Base-by-base conservation (phyloP, 2,888 invertebrate genomes). In the Plagiodera versicolora region DNA sequence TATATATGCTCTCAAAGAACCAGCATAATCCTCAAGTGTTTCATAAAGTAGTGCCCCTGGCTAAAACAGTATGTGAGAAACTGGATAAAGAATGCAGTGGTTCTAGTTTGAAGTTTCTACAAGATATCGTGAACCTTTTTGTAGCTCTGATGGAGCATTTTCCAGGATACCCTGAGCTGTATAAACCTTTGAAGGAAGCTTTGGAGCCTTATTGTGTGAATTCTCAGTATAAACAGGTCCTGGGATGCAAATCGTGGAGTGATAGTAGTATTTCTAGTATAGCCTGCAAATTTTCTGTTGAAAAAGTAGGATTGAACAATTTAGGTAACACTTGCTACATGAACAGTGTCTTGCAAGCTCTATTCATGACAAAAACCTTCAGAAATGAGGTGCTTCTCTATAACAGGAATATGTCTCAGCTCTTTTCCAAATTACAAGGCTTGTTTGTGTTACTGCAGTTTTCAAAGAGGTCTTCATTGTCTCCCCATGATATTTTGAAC, bases 291-390 rank as follows among this genome's bases (percentile, higher is more conserved):
- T 75, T 45, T 53, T 72, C 77, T 6, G 72, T 80, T 10, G 82
- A 81, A 62, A 85, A 88, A 81, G 89, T 91, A 3, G 94, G 94
- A 1, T 83, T 94, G 18, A 84, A 87, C 39, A 94, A 94, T 81
- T 83, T 93, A 44, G 93, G 94, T 24, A 94, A 94, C 74, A 94
- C 94, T 0, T 94, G 94, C 77, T 94, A 93, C 72, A 90, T 94
- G 90, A 94, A 94, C 80, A 92, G 92, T 75, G 89, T 93, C 1
- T 80, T 94, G 61, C 94, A 94, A 78, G 91, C 93, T 0, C 81
- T 94, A 44, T 89, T 89, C 57, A 90, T 92, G 86, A 92, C 93
- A 20, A 88, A 87, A 77, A 87, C 88, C 85, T 91, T 92, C 74
- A 86, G 90, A 66, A 86, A 86, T 3, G 87, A 88, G 70, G 85